Evolutionary conservation across 2,888 invertebrate genomes (phyloP), one percentile per base, ranked within the genome.

Genomic region (Coleophora deauratella): DNA sequence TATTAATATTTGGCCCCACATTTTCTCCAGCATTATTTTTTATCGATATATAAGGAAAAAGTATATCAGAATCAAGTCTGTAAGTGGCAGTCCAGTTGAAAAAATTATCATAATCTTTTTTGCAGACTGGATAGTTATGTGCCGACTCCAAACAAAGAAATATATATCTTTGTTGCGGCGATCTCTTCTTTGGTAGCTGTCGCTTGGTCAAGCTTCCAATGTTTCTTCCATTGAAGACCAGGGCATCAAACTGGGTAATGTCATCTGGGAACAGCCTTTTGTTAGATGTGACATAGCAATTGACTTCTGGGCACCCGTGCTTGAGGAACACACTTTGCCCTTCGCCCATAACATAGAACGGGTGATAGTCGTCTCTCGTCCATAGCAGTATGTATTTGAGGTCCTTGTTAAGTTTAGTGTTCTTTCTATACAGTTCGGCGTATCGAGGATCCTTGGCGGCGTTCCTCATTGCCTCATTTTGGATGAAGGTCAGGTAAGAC

Each of bases 41-140:
- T 21, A 84, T 61, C 32, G 60, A 40, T 27, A 86, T 55, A 50
- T 86, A 86, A 2, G 70, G 62, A 30, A 51, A 67, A 0, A 67
- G 70, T 41, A 85, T 68, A 47, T 85, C 84, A 1, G 85, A 82
- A 51, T 80, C 60, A 2, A 82, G 55, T 55, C 61, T 72, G 32
- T 85, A 85, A 0, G 85, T 85, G 0, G 73, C 56, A 1, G 86
- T 85, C 77, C 75, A 78, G 48, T 86, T 85, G 35, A 86, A 86
- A 43, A 70, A 84, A 4, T 62, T 56, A n/a, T 86, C 73, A 30
- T 62, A 82, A 13, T 43, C 40, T 1, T 49, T 35, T 3, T 47
- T 45, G 44, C 82, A 84, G 0, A 76, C 57, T 0, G 84, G 82
- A 41, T 62, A 70, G 45, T 81, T 73, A 1, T 73, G 71, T 1